Percentiles rank a stretch among this genome's conserved stretches.
Evolutionary conservation across 2,888 invertebrate species (phyloP).

Genomic region (Lasioglossum villosulum): DNA sequence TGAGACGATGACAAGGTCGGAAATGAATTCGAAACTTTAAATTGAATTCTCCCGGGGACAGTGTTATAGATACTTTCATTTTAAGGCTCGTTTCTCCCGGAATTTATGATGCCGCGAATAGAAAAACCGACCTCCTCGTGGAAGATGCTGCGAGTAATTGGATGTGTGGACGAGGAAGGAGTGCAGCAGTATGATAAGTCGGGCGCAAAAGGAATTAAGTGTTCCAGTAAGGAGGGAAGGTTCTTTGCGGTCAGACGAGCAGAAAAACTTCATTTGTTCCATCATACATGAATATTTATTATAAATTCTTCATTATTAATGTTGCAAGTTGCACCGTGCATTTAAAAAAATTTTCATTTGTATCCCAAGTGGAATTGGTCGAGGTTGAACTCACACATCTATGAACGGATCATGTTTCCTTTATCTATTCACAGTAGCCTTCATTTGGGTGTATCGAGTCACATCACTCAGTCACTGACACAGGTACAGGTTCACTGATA

Average conservation of each 20-base stretch:
- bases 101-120: neutral
- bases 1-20: neutral
- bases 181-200: neutral
- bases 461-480: neutral
- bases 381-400: neutral
- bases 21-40: slow-evolving; percentile 17
- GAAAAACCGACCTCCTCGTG: neutral
- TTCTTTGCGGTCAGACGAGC: neutral
- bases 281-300: neutral
- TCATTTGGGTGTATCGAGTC: neutral
- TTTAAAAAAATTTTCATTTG: neutral
- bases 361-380: neutral
- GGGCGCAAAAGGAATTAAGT: neutral
- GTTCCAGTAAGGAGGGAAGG: neutral
- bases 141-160: slow-evolving; percentile 4
- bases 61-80: neutral
- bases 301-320: neutral
- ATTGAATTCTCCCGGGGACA: neutral
- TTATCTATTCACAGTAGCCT: neutral
- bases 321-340: neutral
- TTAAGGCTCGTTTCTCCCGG: neutral
- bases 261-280: too few relatives aligned
- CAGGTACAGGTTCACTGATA: slow-evolving; percentile 18
- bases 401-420: neutral
- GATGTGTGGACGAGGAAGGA: neutral